These are phyloP conservation scores for Drymodes brunneopygia DNA, from an alignment of 2,113 vertebrate genomes.

Conservation along the genomic window DNA sequence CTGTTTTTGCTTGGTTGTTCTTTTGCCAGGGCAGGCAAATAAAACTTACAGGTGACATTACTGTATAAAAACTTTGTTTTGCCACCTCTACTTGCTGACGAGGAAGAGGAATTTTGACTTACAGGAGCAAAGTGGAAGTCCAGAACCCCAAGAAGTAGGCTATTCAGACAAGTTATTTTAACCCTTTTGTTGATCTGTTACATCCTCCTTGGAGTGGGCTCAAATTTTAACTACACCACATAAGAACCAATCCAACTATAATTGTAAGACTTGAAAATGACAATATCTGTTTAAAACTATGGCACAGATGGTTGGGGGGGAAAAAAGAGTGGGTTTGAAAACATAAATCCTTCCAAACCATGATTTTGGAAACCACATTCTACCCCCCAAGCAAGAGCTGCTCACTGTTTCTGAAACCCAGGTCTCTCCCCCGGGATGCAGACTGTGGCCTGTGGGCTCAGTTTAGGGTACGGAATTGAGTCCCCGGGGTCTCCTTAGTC, in stretches of 20 bases:
- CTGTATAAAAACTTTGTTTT: constrained; percentile 30
- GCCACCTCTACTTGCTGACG: background rate
- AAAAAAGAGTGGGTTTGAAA: background rate
- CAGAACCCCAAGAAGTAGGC: background rate
- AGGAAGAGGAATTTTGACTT: background rate
- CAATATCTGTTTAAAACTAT: background rate
- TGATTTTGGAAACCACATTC: background rate
- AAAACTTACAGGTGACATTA: constrained; percentile 52
- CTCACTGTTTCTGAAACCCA: background rate
- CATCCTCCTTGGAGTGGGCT: background rate
- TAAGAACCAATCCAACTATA: background rate
- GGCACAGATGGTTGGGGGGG: background rate
- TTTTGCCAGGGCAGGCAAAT: constrained; percentile 49
- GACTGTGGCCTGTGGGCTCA: background rate
- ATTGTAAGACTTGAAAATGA: background rate
- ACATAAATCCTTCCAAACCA: background rate
- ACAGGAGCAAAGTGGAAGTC: background rate
- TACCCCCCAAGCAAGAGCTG: background rate
- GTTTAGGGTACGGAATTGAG: background rate
- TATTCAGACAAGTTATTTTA: background rate
- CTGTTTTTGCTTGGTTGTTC: constrained; percentile 18
- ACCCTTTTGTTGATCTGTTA: background rate
- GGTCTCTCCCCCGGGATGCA: background rate
- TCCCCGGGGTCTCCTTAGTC: background rate
- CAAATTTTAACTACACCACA: background rate